These are phyloP conservation scores for Xenus cinereus DNA, from an alignment of 2,113 vertebrate genomes.

Conservation along the genomic window DNA sequence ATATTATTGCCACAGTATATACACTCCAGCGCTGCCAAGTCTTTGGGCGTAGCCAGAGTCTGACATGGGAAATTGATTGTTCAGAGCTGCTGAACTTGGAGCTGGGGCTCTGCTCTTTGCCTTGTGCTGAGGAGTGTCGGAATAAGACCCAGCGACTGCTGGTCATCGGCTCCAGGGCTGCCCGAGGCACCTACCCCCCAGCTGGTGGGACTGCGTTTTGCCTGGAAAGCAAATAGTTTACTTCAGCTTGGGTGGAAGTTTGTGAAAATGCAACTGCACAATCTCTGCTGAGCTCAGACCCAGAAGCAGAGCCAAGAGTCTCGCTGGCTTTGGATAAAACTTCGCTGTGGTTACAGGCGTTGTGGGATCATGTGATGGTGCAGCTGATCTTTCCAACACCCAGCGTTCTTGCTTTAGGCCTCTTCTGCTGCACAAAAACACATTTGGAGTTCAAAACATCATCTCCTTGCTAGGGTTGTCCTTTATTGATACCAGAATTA, in stretches of 20 bases:
- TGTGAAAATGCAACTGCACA: background rate
- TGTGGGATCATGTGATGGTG: background rate
- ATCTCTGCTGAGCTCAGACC: constrained; percentile 30
- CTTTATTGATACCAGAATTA: background rate
- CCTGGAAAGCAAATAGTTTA: background rate
- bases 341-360: background rate
- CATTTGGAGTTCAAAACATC: background rate
- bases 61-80: background rate
- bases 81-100: background rate
- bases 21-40: background rate
- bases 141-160: background rate
- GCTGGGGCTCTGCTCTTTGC: background rate
- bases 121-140: background rate
- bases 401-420: background rate
- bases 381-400: background rate
- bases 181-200: background rate
- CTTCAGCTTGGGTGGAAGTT: background rate
- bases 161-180: background rate
- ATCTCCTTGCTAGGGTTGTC: background rate
- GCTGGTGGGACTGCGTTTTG: background rate
- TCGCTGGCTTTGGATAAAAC: background rate
- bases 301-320: background rate
- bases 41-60: constrained; percentile 8
- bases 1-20: background rate
- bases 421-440: background rate